These are phyloP conservation scores for Esox lucius DNA, from an alignment of 2,797 vertebrate species.

Conservation along the genomic window DNA sequence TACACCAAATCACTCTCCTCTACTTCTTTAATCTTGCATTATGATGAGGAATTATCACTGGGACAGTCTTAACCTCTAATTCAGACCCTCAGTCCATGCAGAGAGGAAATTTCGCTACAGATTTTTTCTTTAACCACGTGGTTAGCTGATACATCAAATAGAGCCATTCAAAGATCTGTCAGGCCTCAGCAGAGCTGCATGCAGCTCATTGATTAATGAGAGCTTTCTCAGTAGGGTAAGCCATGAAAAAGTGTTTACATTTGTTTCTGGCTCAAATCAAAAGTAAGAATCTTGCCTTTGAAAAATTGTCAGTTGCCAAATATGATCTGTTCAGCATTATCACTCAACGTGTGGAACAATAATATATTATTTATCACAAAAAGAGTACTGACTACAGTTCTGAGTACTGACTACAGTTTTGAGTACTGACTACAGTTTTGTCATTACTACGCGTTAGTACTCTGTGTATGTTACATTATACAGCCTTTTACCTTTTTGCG, in stretches of 20 bases:
- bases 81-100: not conserved
- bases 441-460: too few relatives aligned
- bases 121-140: too few relatives aligned
- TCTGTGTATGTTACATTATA: not conserved
- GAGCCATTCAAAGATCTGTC: too few relatives aligned
- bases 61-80: not conserved
- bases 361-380: not conserved
- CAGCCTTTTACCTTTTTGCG: too few relatives aligned
- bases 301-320: not conserved
- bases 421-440: too few relatives aligned
- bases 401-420: too few relatives aligned
- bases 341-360: not conserved
- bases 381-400: not conserved
- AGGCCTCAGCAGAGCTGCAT: not conserved
- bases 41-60: not conserved
- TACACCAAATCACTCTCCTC: not conserved
- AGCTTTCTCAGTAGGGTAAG: not conserved
- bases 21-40: not conserved
- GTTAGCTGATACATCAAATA: too few relatives aligned
- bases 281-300: not conserved
- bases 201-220: not conserved
- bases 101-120: not conserved
- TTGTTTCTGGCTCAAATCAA: not conserved
- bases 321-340: not conserved
- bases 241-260: not conserved